These are phyloP conservation scores for Chaetorhynchus papuensis DNA, from an alignment of 2,113 vertebrate species.

Conservation along the genomic window DNA sequence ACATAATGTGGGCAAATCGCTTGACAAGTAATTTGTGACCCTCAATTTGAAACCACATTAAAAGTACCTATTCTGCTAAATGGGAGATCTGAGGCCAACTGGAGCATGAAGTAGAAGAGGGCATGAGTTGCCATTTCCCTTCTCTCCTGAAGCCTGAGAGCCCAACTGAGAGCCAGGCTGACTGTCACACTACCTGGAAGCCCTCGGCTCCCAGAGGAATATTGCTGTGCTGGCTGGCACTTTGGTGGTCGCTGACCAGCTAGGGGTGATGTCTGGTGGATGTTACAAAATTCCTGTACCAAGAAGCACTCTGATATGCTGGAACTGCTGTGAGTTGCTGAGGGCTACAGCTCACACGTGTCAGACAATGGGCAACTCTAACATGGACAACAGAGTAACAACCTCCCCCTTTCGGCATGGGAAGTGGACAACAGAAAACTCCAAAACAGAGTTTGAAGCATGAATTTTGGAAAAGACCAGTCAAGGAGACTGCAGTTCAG, in stretches of 20 bases:
- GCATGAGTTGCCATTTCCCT: neutral
- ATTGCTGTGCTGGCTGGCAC: accelerated
- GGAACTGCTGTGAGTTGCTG: neutral
- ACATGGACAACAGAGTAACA: neutral
- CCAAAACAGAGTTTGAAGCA: neutral
- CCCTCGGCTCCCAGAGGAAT: neutral
- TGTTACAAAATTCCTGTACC: neutral
- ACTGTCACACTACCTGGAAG: neutral
- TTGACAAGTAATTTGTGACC: neutral
- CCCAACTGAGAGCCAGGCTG: neutral
- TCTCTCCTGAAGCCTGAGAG: neutral
- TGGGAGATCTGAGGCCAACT: neutral
- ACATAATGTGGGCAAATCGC: neutral
- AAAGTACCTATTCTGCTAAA: neutral
- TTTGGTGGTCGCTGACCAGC: neutral
- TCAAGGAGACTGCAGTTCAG: neutral
- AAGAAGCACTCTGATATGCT: neutral
- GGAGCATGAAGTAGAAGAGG: neutral
- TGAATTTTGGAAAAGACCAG: neutral
- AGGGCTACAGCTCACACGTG: neutral
- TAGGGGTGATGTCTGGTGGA: neutral
- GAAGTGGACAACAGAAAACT: neutral
- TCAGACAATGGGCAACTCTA: neutral
- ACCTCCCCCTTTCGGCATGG: neutral
- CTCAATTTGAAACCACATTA: neutral